These are phyloP conservation scores for Gymnodraco acuticeps DNA, from an alignment of 2,797 vertebrate species.

Conservation along the genomic window DNA sequence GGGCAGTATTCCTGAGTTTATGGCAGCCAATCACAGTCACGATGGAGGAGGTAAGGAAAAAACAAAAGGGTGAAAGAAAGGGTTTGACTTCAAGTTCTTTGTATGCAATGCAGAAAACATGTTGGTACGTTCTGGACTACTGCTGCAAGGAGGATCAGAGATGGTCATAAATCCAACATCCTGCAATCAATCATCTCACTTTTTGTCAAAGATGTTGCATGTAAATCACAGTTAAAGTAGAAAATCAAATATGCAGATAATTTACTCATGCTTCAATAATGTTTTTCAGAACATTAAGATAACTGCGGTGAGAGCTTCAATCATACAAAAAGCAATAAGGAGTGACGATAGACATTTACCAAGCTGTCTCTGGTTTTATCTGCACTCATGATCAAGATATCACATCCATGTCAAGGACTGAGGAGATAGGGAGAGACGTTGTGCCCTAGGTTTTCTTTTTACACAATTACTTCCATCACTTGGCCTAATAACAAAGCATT, in stretches of 20 bases:
- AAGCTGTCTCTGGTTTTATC: neutral
- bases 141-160: neutral
- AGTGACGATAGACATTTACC: no score
- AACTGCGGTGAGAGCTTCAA: neutral
- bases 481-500: neutral
- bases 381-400: neutral
- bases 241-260: neutral
- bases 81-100: conserved; percentile 12
- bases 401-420: conserved; percentile 6
- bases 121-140: no score
- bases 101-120: conserved; percentile 8
- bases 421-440: neutral
- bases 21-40: conserved; percentile 62
- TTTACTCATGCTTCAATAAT: neutral
- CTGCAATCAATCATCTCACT: neutral
- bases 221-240: neutral
- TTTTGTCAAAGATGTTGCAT: neutral
- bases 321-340: no score
- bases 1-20: conserved; percentile 34
- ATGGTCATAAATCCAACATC: neutral
- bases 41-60: conserved; percentile 26
- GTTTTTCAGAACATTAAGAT: neutral
- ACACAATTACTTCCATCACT: neutral
- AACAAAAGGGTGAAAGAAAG: neutral
- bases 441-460: neutral